These are phyloP conservation scores for Xiphophorus maculatus DNA, from an alignment of 2,113 vertebrate species.

Conservation along the genomic window DNA sequence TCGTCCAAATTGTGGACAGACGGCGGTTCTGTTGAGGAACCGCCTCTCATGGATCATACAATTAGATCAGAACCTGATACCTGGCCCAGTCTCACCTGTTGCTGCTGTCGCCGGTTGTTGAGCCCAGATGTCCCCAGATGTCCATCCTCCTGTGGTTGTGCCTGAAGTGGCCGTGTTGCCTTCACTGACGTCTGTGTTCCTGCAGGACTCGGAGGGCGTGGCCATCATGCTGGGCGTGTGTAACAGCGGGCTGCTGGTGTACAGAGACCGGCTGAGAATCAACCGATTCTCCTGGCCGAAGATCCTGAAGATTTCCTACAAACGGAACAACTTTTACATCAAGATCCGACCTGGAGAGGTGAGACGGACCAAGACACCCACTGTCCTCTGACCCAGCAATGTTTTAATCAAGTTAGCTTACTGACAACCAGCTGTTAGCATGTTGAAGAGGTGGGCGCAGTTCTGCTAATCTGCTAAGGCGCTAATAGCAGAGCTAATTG, in stretches of 20 bases:
- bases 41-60: no score
- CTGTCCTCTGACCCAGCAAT: no score
- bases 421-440: no score
- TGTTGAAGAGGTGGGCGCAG: no score
- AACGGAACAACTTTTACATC: conserved; percentile 99
- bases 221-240: conserved; percentile 97
- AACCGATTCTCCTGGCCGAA: conserved; percentile 98
- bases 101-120: background rate
- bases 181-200: conserved; percentile 6
- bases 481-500: no score
- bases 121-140: background rate
- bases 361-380: no score
- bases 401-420: no score
- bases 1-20: no score
- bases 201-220: conserved; percentile 94
- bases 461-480: no score
- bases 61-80: background rate
- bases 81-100: background rate
- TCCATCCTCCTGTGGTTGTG: background rate
- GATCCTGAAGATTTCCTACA: conserved; percentile 98
- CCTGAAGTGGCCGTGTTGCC: no score
- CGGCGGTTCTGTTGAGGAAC: no score
- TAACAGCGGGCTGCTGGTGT: conserved; percentile 94
- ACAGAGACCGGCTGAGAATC: conserved; percentile 94
- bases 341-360: conserved; percentile 98